Evolutionary conservation across 2,797 vertebrate species (phyloP).

Genomic region (Rhinatrema bivittatum): DNA sequence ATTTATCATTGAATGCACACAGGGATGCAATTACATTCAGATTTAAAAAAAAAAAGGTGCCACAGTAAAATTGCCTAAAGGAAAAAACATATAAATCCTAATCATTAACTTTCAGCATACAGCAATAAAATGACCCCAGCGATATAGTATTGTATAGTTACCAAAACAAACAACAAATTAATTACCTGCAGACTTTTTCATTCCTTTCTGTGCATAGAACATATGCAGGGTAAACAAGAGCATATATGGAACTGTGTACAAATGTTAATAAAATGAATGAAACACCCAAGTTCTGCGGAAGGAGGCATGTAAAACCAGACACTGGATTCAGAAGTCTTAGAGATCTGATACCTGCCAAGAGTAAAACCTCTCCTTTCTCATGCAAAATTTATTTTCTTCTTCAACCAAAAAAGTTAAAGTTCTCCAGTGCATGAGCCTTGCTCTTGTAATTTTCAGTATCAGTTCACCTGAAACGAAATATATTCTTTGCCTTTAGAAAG

Average conservation of each 20-base stretch:
- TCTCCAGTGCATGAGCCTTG: too few species aligned
- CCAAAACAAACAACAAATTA: background rate
- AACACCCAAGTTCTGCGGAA: slow-evolving; percentile 16
- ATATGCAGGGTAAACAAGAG: background rate
- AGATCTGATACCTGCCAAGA: background rate
- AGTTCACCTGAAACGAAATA: too few species aligned
- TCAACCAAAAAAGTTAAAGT: too few species aligned
- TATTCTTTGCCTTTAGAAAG: too few species aligned
- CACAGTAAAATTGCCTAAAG: background rate
- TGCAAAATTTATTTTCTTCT: too few species aligned
- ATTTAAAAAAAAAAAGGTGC: background rate
- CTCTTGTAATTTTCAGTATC: too few species aligned
- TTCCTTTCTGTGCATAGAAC: background rate
- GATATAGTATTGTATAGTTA: background rate
- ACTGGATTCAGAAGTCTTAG: too few species aligned
- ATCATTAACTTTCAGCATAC: too few species aligned
- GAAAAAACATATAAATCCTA: too few species aligned
- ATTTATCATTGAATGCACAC: background rate
- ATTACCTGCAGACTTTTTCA: too few species aligned
- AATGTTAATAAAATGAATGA: slow-evolving; percentile 1
- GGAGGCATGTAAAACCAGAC: too few species aligned
- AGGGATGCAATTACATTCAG: background rate
- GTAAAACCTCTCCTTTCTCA: too few species aligned
- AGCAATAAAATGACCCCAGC: background rate
- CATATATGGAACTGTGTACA: slow-evolving; percentile 6